phyloP scores from a whole-genome alignment of 2,797 vertebrate species.

The Tragelaphus eurycerus region DNA sequence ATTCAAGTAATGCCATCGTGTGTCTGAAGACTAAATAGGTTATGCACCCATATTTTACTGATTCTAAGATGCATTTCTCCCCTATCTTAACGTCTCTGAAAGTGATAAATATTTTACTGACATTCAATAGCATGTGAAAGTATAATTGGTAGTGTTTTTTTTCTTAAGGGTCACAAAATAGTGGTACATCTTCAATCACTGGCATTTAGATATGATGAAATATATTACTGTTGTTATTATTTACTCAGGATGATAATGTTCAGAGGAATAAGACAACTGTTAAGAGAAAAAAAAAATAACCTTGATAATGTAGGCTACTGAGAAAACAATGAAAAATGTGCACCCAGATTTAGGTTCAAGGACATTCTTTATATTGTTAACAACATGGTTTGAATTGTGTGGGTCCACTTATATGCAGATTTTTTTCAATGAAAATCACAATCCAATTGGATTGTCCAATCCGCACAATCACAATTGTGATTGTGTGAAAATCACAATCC shows the following conservation, averaged over 20 bases:
- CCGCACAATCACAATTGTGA: too few relatives aligned
- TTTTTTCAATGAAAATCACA: neutral
- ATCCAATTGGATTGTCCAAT: too few relatives aligned
- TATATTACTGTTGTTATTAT: neutral
- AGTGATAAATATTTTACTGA: neutral
- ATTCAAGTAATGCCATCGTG: neutral
- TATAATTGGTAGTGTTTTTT: neutral
- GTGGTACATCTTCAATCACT: neutral
- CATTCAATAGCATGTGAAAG: neutral
- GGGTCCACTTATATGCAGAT: neutral
- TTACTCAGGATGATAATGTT: neutral
- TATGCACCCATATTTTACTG: neutral
- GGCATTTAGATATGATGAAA: neutral
- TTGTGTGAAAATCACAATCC: too few relatives aligned
- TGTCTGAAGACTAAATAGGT: neutral
- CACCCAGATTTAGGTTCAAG: neutral
- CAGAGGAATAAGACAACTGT: neutral
- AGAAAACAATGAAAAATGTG: neutral
- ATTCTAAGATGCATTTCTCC: neutral
- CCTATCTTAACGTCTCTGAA: neutral
- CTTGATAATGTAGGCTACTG: neutral
- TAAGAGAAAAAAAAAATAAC: neutral
- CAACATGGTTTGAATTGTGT: neutral
- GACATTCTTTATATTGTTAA: neutral
- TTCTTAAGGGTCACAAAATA: neutral